Percentiles rank a stretch among this genome's conserved stretches.
These are phyloP conservation scores for Podabrus alpinus DNA, from an alignment of 2,888 invertebrate genomes.

Conservation along the genomic window DNA sequence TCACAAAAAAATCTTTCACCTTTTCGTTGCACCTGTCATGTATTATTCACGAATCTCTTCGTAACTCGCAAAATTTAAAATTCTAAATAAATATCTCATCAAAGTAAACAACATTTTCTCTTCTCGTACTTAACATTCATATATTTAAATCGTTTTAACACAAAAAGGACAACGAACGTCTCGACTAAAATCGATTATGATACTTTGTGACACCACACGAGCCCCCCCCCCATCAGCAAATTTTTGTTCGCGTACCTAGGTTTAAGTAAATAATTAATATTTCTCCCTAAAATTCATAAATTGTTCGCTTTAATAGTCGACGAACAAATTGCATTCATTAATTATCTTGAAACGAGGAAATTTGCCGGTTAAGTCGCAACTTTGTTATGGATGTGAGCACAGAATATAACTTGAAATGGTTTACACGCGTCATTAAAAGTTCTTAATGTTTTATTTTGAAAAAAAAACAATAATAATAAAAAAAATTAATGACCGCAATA, in stretches of 20 bases:
- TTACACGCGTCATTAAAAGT: neutral
- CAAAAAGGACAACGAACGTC: neutral
- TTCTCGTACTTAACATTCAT: constrained; percentile 1
- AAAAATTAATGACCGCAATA: neutral
- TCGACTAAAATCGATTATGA: neutral
- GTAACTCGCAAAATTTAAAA: neutral
- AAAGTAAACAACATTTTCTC: constrained; percentile 3
- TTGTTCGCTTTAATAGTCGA: constrained; percentile 7
- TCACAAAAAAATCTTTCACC: neutral
- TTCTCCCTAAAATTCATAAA: constrained; percentile 7
- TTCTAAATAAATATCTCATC: constrained; percentile 1
- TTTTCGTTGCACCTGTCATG: neutral
- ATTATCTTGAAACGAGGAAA: constrained; percentile 14
- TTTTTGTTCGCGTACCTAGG: neutral
- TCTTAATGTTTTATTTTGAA: neutral
- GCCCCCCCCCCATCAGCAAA: neutral
- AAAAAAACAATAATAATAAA: neutral
- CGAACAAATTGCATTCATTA: constrained; percentile 16
- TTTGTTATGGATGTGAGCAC: neutral
- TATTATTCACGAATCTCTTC: constrained; percentile 1
- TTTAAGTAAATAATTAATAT: constrained; percentile 1
- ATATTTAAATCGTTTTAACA: neutral
- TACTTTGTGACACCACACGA: neutral
- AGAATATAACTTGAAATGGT: neutral
- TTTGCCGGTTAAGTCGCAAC: constrained; percentile 7